These are phyloP conservation scores for Drosophila lacertosa DNA, from an alignment of 1,140 invertebrate genomes.

Conservation along the genomic window DNA sequence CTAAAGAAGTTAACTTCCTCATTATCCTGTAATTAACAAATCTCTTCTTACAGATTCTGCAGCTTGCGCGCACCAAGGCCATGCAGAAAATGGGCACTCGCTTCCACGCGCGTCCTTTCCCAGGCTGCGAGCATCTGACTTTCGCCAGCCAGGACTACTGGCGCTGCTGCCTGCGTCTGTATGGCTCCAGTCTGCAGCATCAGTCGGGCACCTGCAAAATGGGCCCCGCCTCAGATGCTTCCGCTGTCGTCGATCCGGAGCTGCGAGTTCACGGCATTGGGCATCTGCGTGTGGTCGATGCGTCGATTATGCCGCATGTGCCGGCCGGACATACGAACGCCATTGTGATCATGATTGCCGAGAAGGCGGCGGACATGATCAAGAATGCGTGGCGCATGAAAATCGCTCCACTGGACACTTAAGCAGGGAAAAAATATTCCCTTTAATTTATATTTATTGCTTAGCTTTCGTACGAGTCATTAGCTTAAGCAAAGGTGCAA, in stretches of 20 bases:
- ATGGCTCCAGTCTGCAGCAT: conserved; percentile 90
- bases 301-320: conserved; percentile 89
- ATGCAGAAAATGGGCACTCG: conserved; percentile 87
- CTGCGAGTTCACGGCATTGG: conserved; percentile 89
- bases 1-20: not conserved
- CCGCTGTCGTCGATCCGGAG: conserved; percentile 90
- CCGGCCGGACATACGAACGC: conserved; percentile 87
- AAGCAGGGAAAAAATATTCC: not conserved
- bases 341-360: conserved; percentile 87
- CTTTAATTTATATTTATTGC: conserved; percentile 57
- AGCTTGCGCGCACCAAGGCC: conserved; percentile 86
- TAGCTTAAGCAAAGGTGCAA: conserved; percentile 24
- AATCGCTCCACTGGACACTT: conserved; percentile 1
- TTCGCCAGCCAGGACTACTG: conserved; percentile 90
- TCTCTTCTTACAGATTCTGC: conserved; percentile 85
- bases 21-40: not conserved
- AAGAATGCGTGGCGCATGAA: conserved; percentile 85
- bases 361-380: conserved; percentile 87
- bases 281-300: conserved; percentile 89
- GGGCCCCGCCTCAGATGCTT: conserved; percentile 88
- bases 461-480: conserved; percentile 38
- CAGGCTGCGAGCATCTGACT: conserved; percentile 87
- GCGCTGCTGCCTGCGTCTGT: conserved; percentile 88
- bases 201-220: conserved; percentile 91
- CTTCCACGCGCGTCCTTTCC: conserved; percentile 87